Percentiles rank a stretch among this genome's conserved stretches.
These are phyloP conservation scores for Sipha maydis DNA, from an alignment of 2,888 invertebrate species.

Conservation along the genomic window DNA sequence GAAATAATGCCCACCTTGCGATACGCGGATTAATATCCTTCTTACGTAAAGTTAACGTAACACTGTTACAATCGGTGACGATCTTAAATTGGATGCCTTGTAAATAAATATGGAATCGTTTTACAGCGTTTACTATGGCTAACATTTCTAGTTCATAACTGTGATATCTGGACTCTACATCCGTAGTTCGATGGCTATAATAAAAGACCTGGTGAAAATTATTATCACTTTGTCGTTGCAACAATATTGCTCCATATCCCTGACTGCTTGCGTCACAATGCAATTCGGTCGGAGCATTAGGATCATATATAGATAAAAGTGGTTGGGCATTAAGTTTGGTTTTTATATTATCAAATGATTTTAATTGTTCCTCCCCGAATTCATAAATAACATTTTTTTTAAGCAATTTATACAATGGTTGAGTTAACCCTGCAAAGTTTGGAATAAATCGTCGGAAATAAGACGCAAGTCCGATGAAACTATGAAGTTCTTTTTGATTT, in stretches of 20 bases:
- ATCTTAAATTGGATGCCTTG: neutral
- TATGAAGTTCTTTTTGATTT: neutral
- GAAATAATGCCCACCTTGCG: too few relatives aligned
- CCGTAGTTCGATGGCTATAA: neutral
- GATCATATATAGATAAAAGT: neutral
- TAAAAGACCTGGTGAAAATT: neutral
- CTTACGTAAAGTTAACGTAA: too few relatives aligned
- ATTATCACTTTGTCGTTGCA: neutral
- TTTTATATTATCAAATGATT: neutral
- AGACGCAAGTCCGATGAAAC: neutral
- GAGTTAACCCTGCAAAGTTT: neutral
- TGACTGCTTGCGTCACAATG: neutral
- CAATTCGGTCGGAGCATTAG: neutral
- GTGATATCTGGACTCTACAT: constrained; percentile 8
- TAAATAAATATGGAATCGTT: constrained; percentile 25
- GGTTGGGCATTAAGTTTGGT: too few relatives aligned
- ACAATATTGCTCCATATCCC: neutral
- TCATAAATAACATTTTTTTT: neutral
- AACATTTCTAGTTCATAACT: constrained; percentile 27
- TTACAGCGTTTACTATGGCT: too few relatives aligned
- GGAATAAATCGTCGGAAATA: neutral
- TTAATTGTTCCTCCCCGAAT: neutral
- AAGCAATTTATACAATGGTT: neutral
- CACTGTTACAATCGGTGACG: neutral
- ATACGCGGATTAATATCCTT: neutral